Evolutionary conservation across 2,113 vertebrate genomes (phyloP), one percentile per base, ranked within the genome.

Genomic region (Noturus placidus): DNA sequence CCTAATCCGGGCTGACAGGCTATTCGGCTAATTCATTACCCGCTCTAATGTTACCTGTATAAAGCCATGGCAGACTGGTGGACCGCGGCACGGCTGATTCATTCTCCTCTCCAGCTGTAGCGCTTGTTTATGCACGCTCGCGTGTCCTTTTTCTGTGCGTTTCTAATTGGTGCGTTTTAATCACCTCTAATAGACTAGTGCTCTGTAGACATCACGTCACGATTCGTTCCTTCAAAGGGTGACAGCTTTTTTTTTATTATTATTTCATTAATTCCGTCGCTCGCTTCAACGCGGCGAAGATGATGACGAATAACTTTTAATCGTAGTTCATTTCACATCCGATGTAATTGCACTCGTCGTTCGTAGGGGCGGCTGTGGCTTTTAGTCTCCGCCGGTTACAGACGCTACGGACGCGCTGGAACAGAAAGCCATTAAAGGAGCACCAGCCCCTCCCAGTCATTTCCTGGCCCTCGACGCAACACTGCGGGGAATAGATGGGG

Each of bases 11-110:
- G 74, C 46, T 87, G 87, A 90, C 89, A 89, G 82, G 89, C 87
- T 88, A 89, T 90, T 87, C 83, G 46, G 86, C 83, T 84, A 74
- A 83, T 89, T 86, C 82, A 86, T 91, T 88, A 87, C 82, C 61
- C 25, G 9, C 70, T 80, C 67, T 82, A 38, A 63, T 77, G 67
- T 83, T 80, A 70, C 59, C 83, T 83, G 84, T 35, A 70, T n/a
- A 56, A 84, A 87, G 59, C 30, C 65, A 15, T 6, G 50, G 65
- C 50, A n/a, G 65, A 65, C 20, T 38, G 50, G 79, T 25, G 63
- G 30, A 25, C 69, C 56, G 27, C 35, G 0, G 56, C 72, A 61
- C 20, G 7, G 74, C 74, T 27, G 27, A 17, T n/a, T 46, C 20
- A 46, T 38, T 78, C 35, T 33, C 76, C 20, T 80, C 84, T 84